A percentile compares a stretch with the other conserved stretches of the same genome.
Evolutionary conservation across 2,888 invertebrate genomes (phyloP).

Genomic region (Antheraea yamamai): DNA sequence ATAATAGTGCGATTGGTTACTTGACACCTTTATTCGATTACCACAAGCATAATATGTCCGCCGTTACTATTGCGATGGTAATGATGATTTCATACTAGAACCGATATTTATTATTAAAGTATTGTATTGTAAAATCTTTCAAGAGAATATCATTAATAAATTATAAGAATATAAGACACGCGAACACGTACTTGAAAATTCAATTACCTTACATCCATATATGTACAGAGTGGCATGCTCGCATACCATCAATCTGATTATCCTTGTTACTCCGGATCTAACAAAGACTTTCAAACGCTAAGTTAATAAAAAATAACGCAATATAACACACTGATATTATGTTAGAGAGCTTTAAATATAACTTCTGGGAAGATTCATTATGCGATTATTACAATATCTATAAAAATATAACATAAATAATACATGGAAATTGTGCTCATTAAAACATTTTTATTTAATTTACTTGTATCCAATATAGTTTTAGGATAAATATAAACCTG

Average conservation of each 20-base stretch:
- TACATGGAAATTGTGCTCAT: too few relatives aligned
- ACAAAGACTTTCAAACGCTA: not conserved
- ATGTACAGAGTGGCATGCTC: too few relatives aligned
- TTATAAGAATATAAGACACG: not conserved
- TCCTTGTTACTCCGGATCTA: not conserved
- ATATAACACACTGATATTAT: not conserved
- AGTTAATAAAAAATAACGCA: not conserved
- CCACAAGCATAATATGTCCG: conserved; percentile 1
- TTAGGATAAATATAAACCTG: too few relatives aligned
- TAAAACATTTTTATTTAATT: too few relatives aligned
- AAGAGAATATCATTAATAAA: not conserved
- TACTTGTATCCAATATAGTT: too few relatives aligned
- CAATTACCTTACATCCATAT: not conserved
- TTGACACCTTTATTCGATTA: conserved; percentile 1
- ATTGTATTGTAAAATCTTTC: not conserved
- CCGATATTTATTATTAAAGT: not conserved
- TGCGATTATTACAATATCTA: too few relatives aligned
- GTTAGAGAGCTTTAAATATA: too few relatives aligned
- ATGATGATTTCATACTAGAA: not conserved
- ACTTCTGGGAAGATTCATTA: too few relatives aligned
- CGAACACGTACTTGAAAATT: not conserved
- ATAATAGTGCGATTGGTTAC: not conserved
- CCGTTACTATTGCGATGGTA: not conserved
- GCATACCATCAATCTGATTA: not conserved
- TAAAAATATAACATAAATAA: too few relatives aligned